phyloP scores from a whole-genome alignment of 2,888 invertebrate species.

The Eumacrocentrus americanus region DNA sequence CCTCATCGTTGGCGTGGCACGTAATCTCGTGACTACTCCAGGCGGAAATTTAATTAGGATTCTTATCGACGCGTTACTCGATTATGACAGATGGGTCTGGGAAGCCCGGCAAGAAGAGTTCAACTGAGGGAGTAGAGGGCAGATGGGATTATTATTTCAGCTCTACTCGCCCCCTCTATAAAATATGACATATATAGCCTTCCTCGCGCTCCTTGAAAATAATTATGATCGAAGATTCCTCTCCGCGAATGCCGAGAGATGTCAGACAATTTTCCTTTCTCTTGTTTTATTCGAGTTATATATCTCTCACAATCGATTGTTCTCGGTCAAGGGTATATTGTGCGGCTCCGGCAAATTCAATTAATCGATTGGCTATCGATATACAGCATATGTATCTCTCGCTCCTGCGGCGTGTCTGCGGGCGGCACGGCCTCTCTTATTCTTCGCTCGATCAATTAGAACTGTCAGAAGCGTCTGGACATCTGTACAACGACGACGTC shows the following conservation, averaged over 20 bases:
- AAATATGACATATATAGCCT: too few species aligned
- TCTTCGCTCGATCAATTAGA: conserved; percentile 40
- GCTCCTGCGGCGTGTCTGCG: conserved; percentile 8
- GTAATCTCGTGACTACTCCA: conserved; percentile 21
- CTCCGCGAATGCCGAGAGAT: too few species aligned
- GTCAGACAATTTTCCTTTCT: too few species aligned
- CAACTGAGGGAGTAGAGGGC: too few species aligned
- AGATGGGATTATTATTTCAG: too few species aligned
- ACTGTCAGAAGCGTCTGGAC: conserved; percentile 42
- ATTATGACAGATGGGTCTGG: conserved; percentile 44
- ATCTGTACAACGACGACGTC: conserved; percentile 31
- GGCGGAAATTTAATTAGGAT: conserved; percentile 46
- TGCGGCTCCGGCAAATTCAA: conserved; percentile 27
- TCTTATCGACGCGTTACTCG: conserved; percentile 43
- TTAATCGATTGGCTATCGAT: conserved; percentile 22
- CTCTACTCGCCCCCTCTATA: too few species aligned
- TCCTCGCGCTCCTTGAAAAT: too few species aligned
- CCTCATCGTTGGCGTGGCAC: background rate
- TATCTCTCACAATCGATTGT: background rate
- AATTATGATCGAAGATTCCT: too few species aligned
- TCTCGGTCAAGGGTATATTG: conserved; percentile 3
- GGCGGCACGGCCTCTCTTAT: conserved; percentile 31
- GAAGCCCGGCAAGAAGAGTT: too few species aligned
- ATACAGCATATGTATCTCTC: conserved; percentile 14
- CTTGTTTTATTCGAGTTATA: background rate